Evolutionary conservation across 2,888 invertebrate genomes (phyloP).

Genomic region (Parasteatoda lunata): DNA sequence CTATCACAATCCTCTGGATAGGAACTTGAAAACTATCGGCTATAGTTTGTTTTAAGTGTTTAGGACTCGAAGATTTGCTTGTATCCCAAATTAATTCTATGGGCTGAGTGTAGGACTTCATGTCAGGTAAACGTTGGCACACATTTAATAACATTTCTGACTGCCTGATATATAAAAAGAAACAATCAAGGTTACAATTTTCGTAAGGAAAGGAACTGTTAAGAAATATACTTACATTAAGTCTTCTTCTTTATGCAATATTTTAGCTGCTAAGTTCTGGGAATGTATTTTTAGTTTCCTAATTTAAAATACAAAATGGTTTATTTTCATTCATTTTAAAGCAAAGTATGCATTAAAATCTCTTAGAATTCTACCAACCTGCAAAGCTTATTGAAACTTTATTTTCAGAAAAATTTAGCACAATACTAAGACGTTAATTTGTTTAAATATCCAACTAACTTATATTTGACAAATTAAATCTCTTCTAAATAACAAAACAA

Average conservation of each 20-base stretch:
- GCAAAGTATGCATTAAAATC: background rate
- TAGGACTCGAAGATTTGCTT: slow-evolving; percentile 52
- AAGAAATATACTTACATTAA: slow-evolving; percentile 67
- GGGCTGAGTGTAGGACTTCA: slow-evolving; percentile 45
- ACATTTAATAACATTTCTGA: slow-evolving; percentile 59
- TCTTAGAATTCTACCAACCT: background rate
- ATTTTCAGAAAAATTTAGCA: too few species aligned
- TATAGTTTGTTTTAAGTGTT: slow-evolving; percentile 47
- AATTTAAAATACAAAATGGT: slow-evolving; percentile 5
- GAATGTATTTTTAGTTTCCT: slow-evolving; percentile 73
- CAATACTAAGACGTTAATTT: too few species aligned
- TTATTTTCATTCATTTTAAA: background rate
- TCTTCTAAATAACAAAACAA: too few species aligned
- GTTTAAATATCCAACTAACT: too few species aligned
- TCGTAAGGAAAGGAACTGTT: background rate
- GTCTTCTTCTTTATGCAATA: slow-evolving; percentile 72
- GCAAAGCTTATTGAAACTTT: too few species aligned
- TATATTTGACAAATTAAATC: too few species aligned
- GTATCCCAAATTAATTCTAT: slow-evolving; percentile 61
- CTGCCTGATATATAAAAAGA: slow-evolving; percentile 44
- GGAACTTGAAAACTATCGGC: slow-evolving; percentile 46
- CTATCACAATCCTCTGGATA: slow-evolving; percentile 56
- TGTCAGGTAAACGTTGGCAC: slow-evolving; percentile 53
- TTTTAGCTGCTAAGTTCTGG: slow-evolving; percentile 72
- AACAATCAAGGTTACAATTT: background rate